phyloP scores from a whole-genome alignment of 2,888 invertebrate genomes.

The Alviniconcha strummeri region DNA sequence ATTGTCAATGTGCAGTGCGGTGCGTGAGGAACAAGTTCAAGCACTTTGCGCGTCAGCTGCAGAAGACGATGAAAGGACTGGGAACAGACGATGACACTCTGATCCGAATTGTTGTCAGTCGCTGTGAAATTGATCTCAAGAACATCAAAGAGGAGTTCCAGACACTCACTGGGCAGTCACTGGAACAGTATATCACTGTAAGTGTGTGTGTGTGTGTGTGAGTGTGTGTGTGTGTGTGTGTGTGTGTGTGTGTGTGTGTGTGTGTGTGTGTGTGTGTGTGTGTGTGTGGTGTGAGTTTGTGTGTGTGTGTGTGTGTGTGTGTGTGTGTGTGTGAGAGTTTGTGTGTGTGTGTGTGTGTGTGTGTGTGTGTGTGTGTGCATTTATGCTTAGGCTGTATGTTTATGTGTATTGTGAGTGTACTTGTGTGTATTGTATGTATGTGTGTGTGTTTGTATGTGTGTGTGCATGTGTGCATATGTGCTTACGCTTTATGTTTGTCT shows the following conservation, averaged over 20 bases:
- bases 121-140: constrained; percentile 73
- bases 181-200: constrained; percentile 70
- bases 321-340: neutral
- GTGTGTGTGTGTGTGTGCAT: neutral
- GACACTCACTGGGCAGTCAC: constrained; percentile 62
- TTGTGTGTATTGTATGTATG: neutral
- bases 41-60: constrained; percentile 71
- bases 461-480: neutral
- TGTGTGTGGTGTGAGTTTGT: neutral
- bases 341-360: neutral
- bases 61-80: constrained; percentile 71
- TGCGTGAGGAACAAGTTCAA: constrained; percentile 71
- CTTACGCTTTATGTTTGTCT: neutral
- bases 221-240: neutral
- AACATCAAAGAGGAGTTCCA: constrained; percentile 72
- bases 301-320: neutral
- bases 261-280: neutral
- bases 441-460: neutral
- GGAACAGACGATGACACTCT: constrained; percentile 72
- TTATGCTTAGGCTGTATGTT: no score
- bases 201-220: constrained; percentile 42
- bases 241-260: constrained; percentile 8
- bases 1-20: constrained; percentile 59
- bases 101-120: constrained; percentile 66
- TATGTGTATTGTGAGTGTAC: neutral